phyloP scores from a whole-genome alignment of 2,888 invertebrate genomes.

The Diogma glabrata region DNA sequence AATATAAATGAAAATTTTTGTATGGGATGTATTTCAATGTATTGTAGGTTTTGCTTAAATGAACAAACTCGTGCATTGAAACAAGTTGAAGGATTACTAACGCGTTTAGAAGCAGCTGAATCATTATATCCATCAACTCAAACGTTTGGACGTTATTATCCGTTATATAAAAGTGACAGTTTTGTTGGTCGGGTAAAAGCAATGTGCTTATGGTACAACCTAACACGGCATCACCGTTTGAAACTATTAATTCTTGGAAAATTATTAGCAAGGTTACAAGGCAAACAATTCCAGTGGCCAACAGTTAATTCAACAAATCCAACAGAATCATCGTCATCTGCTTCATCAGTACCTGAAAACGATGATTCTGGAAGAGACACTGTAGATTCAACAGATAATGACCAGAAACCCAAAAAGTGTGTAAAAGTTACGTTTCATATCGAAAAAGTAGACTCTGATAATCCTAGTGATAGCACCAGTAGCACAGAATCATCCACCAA shows the following conservation, averaged over 20 bases:
- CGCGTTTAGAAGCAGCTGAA: slow-evolving; percentile 62
- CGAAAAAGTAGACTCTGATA: slow-evolving; percentile 24
- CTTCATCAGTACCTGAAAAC: slow-evolving; percentile 32
- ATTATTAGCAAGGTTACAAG: slow-evolving; percentile 41
- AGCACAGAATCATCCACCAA: slow-evolving; percentile 31
- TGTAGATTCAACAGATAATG: slow-evolving; percentile 1
- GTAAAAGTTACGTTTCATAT: slow-evolving; percentile 33
- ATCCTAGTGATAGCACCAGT: slow-evolving; percentile 33
- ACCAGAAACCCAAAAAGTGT: slow-evolving; percentile 12
- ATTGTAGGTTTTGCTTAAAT: slow-evolving; percentile 56
- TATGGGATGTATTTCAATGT: slow-evolving; percentile 59
- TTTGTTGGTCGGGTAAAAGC: slow-evolving; percentile 44
- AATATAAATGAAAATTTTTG: slow-evolving; percentile 28
- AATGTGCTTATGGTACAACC: slow-evolving; percentile 87
- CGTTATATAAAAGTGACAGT: slow-evolving; percentile 39
- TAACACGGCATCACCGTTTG: slow-evolving; percentile 70
- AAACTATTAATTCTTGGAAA: slow-evolving; percentile 65
- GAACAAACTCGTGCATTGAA: slow-evolving; percentile 62
- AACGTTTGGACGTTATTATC: slow-evolving; percentile 64
- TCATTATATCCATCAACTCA: slow-evolving; percentile 74
- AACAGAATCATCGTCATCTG: slow-evolving; percentile 29
- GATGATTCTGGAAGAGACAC: slow-evolving; percentile 28
- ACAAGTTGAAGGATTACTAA: slow-evolving; percentile 60
- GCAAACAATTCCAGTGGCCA: slow-evolving; percentile 35
- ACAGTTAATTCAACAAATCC: slow-evolving; percentile 31